Percentiles rank a stretch among this genome's conserved stretches.
Conservation (phyloP, 1,140 invertebrate species). For the Onthophagus taurus region DNA sequence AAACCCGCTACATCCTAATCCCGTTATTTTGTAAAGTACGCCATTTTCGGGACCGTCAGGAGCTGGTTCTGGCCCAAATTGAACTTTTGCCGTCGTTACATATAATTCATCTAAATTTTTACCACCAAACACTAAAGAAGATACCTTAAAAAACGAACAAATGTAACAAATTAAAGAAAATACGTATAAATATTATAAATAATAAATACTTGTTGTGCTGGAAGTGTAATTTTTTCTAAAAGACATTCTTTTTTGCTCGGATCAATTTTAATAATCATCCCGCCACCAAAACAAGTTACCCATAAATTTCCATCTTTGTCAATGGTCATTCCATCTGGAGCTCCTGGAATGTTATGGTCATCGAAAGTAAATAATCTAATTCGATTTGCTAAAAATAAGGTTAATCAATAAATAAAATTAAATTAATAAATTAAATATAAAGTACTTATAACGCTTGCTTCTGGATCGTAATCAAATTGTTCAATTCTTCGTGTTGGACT, state of each 20-base stretch:
- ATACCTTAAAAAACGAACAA: slow-evolving; percentile 32
- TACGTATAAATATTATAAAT: neutral
- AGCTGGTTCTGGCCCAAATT: slow-evolving; percentile 31
- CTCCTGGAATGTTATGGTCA: slow-evolving; percentile 25
- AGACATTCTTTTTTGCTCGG: slow-evolving; percentile 29
- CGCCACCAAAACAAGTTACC: slow-evolving; percentile 45
- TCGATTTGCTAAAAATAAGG: slow-evolving; percentile 21
- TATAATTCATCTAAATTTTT: slow-evolving; percentile 42
- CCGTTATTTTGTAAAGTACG: slow-evolving; percentile 55
- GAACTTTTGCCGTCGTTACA: slow-evolving; percentile 39
- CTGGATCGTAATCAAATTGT: slow-evolving; percentile 62
- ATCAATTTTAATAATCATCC: slow-evolving; percentile 26
- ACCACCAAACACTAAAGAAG: slow-evolving; percentile 53
- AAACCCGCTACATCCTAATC: slow-evolving; percentile 48
- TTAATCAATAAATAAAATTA: neutral
- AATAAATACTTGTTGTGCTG: slow-evolving; percentile 22
- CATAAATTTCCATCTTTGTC: slow-evolving; percentile 54
- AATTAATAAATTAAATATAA: slow-evolving; percentile 28
- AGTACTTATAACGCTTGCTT: slow-evolving; percentile 53
- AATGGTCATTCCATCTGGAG: slow-evolving; percentile 61
- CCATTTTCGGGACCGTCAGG: slow-evolving; percentile 48
- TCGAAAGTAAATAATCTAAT: slow-evolving; percentile 23
- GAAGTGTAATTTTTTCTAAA: slow-evolving; percentile 21
- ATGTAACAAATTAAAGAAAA: neutral
- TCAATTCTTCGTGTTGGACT: slow-evolving; percentile 51